phyloP scores from a whole-genome alignment of 2,888 invertebrate species.

The Nowickia ferox region DNA sequence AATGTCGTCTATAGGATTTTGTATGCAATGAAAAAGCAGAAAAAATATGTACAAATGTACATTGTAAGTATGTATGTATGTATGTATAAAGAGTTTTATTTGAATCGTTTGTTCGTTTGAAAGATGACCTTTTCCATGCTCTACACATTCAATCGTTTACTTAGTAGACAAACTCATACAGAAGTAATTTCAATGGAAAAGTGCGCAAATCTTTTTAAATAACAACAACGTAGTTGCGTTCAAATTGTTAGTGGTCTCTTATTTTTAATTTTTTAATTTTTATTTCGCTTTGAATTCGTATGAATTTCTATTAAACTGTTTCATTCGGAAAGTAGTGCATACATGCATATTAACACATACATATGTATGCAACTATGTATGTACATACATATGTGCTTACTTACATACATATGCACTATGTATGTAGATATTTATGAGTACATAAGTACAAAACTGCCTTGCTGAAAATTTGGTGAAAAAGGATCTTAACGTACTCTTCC shows the following conservation, averaged over 20 bases:
- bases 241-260: conserved; percentile 20
- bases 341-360: too few relatives aligned
- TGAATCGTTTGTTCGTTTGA: conserved; percentile 19
- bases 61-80: neutral
- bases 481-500: too few relatives aligned
- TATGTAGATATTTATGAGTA: too few relatives aligned
- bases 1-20: neutral
- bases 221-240: conserved; percentile 49
- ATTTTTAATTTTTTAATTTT: neutral
- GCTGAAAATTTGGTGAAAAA: too few relatives aligned
- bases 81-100: conserved; percentile 33
- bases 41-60: too few relatives aligned
- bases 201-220: conserved; percentile 67
- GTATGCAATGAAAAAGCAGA: too few relatives aligned
- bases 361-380: too few relatives aligned
- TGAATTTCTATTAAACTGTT: conserved; percentile 58
- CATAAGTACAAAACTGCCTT: too few relatives aligned
- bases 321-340: conserved; percentile 35
- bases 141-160: conserved; percentile 22
- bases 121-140: conserved; percentile 70
- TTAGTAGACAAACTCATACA: conserved; percentile 34
- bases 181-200: conserved; percentile 65
- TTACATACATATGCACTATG: too few relatives aligned
- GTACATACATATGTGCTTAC: too few relatives aligned
- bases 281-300: conserved; percentile 43